Evolutionary conservation across 2,113 vertebrate genomes (phyloP), one percentile per base, ranked within the genome.

Genomic region (Macrotis lagotis): DNA sequence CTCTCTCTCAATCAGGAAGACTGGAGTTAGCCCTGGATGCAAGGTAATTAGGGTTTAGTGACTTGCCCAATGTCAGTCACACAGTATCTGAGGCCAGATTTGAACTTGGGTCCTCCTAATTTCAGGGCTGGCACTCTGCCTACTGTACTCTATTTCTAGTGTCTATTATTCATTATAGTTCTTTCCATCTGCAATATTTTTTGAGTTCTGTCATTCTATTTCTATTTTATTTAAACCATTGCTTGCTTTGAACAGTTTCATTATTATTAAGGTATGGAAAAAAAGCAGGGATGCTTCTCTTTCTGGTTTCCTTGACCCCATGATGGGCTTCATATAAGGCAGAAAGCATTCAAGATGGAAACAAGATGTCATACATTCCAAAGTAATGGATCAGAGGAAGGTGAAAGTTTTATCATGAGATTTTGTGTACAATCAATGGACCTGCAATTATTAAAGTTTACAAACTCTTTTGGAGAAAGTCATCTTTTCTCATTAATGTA

Each of bases 401-500:
- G 10, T 25, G 95, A 90, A 94, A n/a, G 6, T 59, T 91, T 31
- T 93, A 37, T 91, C 95, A 37, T 47, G 51, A 88, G 74, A 53
- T 31, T 92, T 90, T 51, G 28, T 92, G 91, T 91, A 89, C 1
- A 94, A 66, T 93, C 52, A 92, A 91, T 90, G 93, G 28, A 88
- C 52, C 25, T 2, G 37, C 88, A 93, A 92, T 94, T 47, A 91
- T 59, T 91, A 92, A 95, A 90, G 91, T 53, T 11, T 48, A 91
- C 26, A 59, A 90, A 94, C 92, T 3, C 91, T 12, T 48, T 48
- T 88, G 31, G 11, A 93, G 25, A n/a, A 90, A 51, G 66, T 3
- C n/a, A 90, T 44, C 4, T 96, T 93, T 52, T 92, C 37, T 50
- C 91, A 53, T 50, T 90, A 90, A 93, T 90, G 93, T 11, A 91